A percentile compares a stretch with the other conserved stretches of the same genome.
phyloP scores from a whole-genome alignment of 2,113 vertebrate species.

The Holacanthus passer region DNA sequence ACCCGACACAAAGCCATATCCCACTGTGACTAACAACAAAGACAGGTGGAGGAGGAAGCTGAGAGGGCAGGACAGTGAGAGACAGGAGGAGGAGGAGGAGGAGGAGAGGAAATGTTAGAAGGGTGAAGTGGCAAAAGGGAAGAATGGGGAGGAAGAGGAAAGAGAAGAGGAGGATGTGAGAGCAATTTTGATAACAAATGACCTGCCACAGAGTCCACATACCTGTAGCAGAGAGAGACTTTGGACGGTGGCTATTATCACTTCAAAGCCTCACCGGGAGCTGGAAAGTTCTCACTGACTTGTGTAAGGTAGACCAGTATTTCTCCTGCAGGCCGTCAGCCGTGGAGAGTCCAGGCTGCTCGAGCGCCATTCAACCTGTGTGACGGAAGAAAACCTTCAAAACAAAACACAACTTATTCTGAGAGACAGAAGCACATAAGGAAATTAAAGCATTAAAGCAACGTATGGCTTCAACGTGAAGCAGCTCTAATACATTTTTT shows the following conservation, averaged over 20 bases:
- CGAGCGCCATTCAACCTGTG: background rate
- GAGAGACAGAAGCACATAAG: no score
- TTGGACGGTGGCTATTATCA: constrained; percentile 64
- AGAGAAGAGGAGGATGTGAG: constrained; percentile 49
- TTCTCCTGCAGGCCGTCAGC: constrained; percentile 11
- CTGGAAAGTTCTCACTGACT: constrained; percentile 55
- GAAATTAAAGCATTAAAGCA: no score
- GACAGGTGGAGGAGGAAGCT: constrained; percentile 44
- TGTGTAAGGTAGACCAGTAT: constrained; percentile 24
- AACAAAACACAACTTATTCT: background rate
- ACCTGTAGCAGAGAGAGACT: constrained; percentile 53
- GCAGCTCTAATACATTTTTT: no score
- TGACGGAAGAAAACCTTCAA: background rate
- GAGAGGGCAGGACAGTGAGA: constrained; percentile 36
- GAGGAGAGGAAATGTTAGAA: constrained; percentile 1
- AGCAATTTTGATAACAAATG: constrained; percentile 76
- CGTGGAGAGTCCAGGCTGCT: background rate
- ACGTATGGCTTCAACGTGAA: no score
- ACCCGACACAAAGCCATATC: constrained; percentile 56
- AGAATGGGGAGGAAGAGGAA: constrained; percentile 11
- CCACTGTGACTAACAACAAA: constrained; percentile 59
- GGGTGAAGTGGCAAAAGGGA: constrained; percentile 3
- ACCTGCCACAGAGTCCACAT: constrained; percentile 65
- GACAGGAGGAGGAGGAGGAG: constrained; percentile 7
- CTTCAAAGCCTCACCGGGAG: constrained; percentile 69